phyloP scores from a whole-genome alignment of 2,888 invertebrate species.

The Ichneumoninae sp. region DNA sequence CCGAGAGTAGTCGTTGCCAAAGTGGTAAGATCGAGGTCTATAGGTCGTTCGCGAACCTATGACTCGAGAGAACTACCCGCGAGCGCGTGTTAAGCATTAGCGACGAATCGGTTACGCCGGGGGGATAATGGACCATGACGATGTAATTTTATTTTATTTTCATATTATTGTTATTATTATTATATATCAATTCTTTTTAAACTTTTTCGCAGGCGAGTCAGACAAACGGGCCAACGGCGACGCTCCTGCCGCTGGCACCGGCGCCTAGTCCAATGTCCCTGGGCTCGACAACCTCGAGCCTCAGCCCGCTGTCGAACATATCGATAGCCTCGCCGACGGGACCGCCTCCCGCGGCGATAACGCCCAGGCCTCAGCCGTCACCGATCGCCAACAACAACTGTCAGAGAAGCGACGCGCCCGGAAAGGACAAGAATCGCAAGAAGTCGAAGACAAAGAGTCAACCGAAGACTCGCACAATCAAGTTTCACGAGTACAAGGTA shows the following conservation, averaged over 20 bases:
- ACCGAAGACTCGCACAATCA: conserved; percentile 94
- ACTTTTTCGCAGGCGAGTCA: conserved; percentile 77
- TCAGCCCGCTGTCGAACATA: conserved; percentile 87
- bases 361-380: conserved; percentile 84
- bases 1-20: conserved; percentile 64
- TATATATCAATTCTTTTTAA: conserved; percentile 1
- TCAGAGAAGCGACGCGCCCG: conserved; percentile 86
- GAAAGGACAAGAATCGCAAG: conserved; percentile 91
- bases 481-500: conserved; percentile 97
- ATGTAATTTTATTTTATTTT: conserved; percentile 11
- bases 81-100: background rate
- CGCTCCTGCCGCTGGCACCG: conserved; percentile 85
- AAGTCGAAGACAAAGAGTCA: conserved; percentile 92
- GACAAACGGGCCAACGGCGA: conserved; percentile 81
- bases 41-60: conserved; percentile 57
- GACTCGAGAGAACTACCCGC: conserved; percentile 28
- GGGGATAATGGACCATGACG: conserved; percentile 24
- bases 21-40: conserved; percentile 67
- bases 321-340: conserved; percentile 88
- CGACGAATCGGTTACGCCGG: conserved; percentile 11
- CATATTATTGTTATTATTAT: background rate
- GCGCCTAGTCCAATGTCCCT: conserved; percentile 85
- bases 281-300: conserved; percentile 88
- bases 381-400: conserved; percentile 85
- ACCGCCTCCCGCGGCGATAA: conserved; percentile 85